A percentile compares a stretch with the other conserved stretches of the same genome.
phyloP scores from a whole-genome alignment of 1,140 invertebrate species.

The Pseudobourletiella spinata region DNA sequence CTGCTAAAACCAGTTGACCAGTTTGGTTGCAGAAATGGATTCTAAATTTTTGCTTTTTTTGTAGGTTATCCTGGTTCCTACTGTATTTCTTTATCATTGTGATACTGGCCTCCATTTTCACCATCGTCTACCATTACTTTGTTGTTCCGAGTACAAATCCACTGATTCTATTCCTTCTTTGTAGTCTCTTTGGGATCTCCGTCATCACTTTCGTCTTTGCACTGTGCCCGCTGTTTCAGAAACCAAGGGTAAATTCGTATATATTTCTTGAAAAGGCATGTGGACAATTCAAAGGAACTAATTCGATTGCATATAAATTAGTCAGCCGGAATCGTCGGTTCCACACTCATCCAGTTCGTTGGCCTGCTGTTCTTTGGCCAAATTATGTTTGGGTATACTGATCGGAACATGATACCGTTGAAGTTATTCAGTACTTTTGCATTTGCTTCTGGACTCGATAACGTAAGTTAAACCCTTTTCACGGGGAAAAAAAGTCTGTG shows the following conservation, averaged over 20 bases:
- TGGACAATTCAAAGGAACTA: no score
- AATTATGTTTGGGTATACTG: slow-evolving; percentile 59
- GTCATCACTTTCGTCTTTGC: slow-evolving; percentile 74
- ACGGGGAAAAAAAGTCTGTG: no score
- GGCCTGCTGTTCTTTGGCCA: slow-evolving; percentile 69
- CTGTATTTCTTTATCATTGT: slow-evolving; percentile 65
- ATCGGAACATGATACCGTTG: slow-evolving; percentile 60
- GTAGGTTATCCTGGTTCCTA: slow-evolving; percentile 70
- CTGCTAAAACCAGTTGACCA: no score
- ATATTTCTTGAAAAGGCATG: no score
- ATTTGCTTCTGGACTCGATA: slow-evolving; percentile 71
- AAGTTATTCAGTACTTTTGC: slow-evolving; percentile 69
- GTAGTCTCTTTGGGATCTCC: slow-evolving; percentile 68
- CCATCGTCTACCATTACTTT: slow-evolving; percentile 57
- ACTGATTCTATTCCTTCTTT: slow-evolving; percentile 65
- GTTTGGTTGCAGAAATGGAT: no score
- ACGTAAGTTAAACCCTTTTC: slow-evolving; percentile 47
- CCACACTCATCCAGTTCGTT: slow-evolving; percentile 63
- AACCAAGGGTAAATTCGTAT: slow-evolving; percentile 68
- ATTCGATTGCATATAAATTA: slow-evolving; percentile 40
- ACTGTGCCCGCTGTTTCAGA: slow-evolving; percentile 76
- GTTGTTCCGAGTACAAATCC: slow-evolving; percentile 67
- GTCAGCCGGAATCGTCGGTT: slow-evolving; percentile 69
- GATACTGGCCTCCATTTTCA: slow-evolving; percentile 58
- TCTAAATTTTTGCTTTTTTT: no score